Base-by-base conservation (phyloP, 1,140 invertebrate species). In the Drosophila simulans region DNA sequence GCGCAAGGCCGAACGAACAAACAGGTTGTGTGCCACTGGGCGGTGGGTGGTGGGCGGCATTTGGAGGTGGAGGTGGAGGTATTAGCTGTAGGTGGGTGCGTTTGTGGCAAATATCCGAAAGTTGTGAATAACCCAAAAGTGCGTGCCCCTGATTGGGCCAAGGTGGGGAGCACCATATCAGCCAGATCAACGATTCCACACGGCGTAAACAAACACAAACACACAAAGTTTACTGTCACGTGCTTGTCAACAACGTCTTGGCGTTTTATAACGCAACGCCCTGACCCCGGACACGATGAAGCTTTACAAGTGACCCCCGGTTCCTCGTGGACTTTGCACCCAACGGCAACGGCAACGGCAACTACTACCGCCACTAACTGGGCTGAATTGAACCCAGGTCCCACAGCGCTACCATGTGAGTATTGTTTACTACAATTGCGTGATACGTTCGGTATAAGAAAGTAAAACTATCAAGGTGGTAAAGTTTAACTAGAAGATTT, bases 1-100 rank as follows among this genome's bases (percentile, higher is more conserved):
- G 80, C 90, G 82, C 84, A 72, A 89, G 72, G 68, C 51, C 42
- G 42, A 5, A 10, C 42, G 42, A 5, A 10, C 40, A 39, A 45
- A 54, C 56, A 43, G 55, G 56, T 55, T 31, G 56, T 31, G 56
- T 31, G 7, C 13, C 22, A 4, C 43, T 8, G 22, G 45, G 4
- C 22, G 31, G 43, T 65, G 59, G 59, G 59, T 39, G 48, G 52
- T 27, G 13, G 10, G 31, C 3, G 46, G 3, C 1, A n/a, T 1
- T 11, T 57, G 59, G 53, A 35, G 39, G 22, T 27, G 27, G 27
- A 8, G 59, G 31, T 39, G 27, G 58, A 3, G 10, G 31, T 3
- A 27, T 2, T 10, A n/a, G 1, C 11, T 40, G 59, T 35, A 53
- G 39, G 35, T 39, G 17, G 5, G n/a, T 11, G 48, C 7, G 1